These are phyloP conservation scores for Paradoxurus hermaphroditus DNA, from an alignment of 2,113 vertebrate species.

Conservation along the genomic window DNA sequence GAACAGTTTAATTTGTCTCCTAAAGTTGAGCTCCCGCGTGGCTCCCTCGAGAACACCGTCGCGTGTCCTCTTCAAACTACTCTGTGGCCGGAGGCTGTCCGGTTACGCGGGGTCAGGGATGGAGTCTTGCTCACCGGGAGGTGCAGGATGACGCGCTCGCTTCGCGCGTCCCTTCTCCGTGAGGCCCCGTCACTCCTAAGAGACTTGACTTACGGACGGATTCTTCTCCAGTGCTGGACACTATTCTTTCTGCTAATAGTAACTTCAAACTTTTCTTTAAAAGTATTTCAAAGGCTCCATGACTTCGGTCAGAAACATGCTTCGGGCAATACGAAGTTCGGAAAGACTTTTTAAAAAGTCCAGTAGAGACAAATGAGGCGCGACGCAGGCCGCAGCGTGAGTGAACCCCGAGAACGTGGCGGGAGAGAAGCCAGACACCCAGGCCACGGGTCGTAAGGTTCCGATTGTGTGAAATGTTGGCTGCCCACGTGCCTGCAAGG, in stretches of 20 bases:
- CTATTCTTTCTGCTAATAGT: not conserved
- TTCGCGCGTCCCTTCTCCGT: not conserved
- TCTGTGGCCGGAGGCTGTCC: no score
- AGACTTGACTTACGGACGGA: not conserved
- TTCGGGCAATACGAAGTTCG: conserved; percentile 24
- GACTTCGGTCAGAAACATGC: not conserved
- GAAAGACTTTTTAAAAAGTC: not conserved
- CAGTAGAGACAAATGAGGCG: not conserved
- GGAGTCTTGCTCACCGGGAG: not conserved
- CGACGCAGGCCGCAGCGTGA: fast-evolving
- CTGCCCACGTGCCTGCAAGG: not conserved
- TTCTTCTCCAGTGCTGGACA: not conserved
- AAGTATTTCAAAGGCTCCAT: not conserved
- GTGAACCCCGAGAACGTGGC: fast-evolving
- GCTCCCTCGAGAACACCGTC: fast-evolving
- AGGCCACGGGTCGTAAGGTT: fast-evolving
- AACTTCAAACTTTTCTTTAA: not conserved
- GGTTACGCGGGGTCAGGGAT: fast-evolving
- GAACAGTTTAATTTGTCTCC: not conserved
- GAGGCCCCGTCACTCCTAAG: not conserved
- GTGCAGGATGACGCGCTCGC: no score
- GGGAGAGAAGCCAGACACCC: fast-evolving
- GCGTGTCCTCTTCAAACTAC: fast-evolving
- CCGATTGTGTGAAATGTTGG: not conserved
- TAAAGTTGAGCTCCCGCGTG: not conserved